Conservation (phyloP, 2,113 vertebrate species). For the Vanacampus margaritifer region DNA sequence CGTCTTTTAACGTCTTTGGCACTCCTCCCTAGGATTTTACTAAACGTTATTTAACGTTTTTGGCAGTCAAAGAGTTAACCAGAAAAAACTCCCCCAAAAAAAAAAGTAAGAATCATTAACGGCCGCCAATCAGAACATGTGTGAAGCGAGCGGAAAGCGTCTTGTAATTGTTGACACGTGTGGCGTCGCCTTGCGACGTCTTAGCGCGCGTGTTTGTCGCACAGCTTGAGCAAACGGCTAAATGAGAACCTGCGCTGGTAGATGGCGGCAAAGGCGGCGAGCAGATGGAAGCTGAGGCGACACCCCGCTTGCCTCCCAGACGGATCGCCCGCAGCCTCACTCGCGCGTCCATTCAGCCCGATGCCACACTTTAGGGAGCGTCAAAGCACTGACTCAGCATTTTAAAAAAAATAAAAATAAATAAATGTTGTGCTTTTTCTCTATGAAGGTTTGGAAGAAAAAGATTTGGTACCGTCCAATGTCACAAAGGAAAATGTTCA, state of each 20-base stretch:
- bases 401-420: no score
- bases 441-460: background rate
- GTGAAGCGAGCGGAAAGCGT: background rate
- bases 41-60: no score
- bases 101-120: no score
- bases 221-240: background rate
- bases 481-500: no score
- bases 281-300: background rate
- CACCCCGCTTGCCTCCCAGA: background rate
- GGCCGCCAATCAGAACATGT: background rate
- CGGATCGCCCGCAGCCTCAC: background rate
- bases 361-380: background rate
- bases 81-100: no score
- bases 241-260: background rate
- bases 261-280: slow-evolving; percentile 2
- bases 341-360: background rate
- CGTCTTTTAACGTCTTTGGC: no score
- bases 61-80: no score
- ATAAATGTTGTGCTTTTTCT: no score
- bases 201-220: background rate
- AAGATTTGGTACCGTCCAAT: no score
- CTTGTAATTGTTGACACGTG: background rate
- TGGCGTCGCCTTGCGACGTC: background rate
- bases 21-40: no score
- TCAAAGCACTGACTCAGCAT: background rate